Percentiles rank a stretch among this genome's conserved stretches.
Conservation (phyloP, 2,888 invertebrate genomes). For the Aproaerema taeniolella region DNA sequence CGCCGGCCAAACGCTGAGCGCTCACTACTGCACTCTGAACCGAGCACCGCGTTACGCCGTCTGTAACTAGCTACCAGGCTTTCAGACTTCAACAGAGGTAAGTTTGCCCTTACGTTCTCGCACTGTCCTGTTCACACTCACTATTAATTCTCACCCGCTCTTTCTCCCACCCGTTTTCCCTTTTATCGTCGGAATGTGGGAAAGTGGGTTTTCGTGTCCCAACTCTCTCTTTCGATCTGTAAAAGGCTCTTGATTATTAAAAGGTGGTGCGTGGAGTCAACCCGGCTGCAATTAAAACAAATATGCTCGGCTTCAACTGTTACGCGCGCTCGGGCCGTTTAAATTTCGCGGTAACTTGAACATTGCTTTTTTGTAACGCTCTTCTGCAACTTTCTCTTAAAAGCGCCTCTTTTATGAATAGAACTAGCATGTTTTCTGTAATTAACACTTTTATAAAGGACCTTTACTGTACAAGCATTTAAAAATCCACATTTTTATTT, state of each 20-base stretch:
- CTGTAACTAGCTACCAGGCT: slow-evolving; percentile 73
- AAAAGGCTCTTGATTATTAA: slow-evolving; percentile 49
- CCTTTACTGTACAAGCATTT: no score
- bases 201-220: slow-evolving; percentile 68
- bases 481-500: no score
- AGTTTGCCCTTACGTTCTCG: slow-evolving; percentile 58
- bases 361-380: no score
- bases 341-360: slow-evolving; percentile 6
- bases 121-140: slow-evolving; percentile 44
- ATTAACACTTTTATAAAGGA: no score
- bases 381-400: no score
- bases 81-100: slow-evolving; percentile 58
- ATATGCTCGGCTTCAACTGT: slow-evolving; percentile 1
- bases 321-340: neutral
- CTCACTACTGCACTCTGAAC: slow-evolving; percentile 47
- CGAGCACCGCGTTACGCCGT: slow-evolving; percentile 56
- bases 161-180: slow-evolving; percentile 58
- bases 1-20: slow-evolving; percentile 45
- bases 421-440: no score
- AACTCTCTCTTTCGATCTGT: slow-evolving; percentile 74
- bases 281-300: slow-evolving; percentile 12
- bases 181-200: slow-evolving; percentile 72
- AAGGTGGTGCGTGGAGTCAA: slow-evolving; percentile 25
- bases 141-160: slow-evolving; percentile 37
- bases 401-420: no score